A percentile compares a stretch with the other conserved stretches of the same genome.
These are phyloP conservation scores for Cygnus olor DNA, from an alignment of 2,797 vertebrate genomes.

Conservation along the genomic window DNA sequence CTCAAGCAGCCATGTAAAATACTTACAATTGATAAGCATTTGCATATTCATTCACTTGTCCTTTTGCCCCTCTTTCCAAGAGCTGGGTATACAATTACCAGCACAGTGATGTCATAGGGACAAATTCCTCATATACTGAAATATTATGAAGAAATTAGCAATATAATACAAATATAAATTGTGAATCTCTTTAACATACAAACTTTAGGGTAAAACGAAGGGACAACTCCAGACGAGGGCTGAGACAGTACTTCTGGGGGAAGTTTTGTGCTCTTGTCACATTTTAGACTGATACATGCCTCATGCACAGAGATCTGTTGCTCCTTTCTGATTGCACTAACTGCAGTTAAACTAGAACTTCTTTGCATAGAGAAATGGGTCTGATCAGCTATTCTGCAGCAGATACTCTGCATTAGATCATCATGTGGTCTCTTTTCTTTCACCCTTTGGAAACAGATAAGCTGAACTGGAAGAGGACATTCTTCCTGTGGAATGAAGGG, in stretches of 20 bases:
- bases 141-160: neutral
- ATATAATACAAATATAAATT: rapidly evolving
- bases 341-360: neutral
- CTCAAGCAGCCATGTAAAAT: neutral
- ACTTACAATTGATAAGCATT: neutral
- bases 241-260: neutral
- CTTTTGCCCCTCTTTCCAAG: neutral
- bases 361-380: neutral
- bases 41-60: neutral
- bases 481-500: neutral
- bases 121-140: neutral
- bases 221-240: neutral
- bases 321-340: neutral
- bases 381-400: neutral
- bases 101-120: neutral
- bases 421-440: neutral
- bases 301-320: neutral
- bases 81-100: too few relatives aligned
- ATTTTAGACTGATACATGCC: neutral
- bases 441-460: neutral
- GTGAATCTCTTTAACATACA: neutral
- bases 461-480: neutral
- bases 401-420: neutral
- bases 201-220: neutral
- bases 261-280: neutral